These are phyloP conservation scores for Ondatra zibethicus DNA, from an alignment of 2,113 vertebrate species.

Conservation along the genomic window DNA sequence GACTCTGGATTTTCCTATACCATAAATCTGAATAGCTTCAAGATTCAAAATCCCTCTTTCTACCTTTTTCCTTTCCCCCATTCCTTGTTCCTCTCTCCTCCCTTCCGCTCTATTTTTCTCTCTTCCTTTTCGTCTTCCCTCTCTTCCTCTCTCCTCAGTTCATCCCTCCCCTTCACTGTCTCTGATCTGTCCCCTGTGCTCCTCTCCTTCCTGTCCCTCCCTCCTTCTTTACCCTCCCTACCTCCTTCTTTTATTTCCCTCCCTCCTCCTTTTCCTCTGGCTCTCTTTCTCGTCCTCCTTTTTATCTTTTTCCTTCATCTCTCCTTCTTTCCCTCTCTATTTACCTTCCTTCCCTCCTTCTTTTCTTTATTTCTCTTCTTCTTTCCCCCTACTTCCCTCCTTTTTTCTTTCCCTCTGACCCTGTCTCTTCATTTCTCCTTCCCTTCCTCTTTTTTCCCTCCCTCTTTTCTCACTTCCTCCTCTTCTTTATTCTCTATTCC, in stretches of 20 bases:
- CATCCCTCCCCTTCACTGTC: neutral
- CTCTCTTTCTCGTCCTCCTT: neutral
- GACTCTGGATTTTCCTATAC: neutral
- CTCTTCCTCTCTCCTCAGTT: neutral
- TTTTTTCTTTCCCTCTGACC: too few species aligned
- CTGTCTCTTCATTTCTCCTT: neutral
- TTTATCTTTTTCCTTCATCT: neutral
- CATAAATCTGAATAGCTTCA: neutral
- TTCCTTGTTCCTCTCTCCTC: neutral
- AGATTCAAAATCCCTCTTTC: neutral
- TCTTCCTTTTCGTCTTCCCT: neutral
- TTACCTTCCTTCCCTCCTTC: neutral
- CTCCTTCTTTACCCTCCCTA: neutral
- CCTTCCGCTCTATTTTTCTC: too few species aligned
- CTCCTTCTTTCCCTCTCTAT: neutral
- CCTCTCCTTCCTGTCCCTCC: neutral
- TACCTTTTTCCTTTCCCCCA: rapidly evolving
- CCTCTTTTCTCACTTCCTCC: neutral
- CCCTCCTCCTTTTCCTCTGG: neutral
- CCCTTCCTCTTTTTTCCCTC: neutral
- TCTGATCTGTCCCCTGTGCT: neutral
- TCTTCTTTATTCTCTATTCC: neutral
- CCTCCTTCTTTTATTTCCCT: neutral
- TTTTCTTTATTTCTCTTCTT: too few species aligned
- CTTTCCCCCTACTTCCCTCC: neutral